phyloP scores from a whole-genome alignment of 1,140 invertebrate genomes.

The Aphaenogaster floridana region DNA sequence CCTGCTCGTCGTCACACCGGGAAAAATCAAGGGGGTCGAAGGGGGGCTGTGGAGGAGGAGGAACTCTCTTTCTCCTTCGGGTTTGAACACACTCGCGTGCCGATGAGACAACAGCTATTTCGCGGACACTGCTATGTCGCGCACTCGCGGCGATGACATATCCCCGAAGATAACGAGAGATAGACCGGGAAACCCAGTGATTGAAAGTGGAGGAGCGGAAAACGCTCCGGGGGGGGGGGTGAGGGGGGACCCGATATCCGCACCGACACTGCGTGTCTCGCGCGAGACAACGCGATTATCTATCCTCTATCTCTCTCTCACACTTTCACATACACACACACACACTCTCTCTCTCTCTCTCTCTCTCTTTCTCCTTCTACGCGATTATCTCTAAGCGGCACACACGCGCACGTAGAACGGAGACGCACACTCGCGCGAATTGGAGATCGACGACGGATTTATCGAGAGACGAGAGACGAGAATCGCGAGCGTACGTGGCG shows the following conservation, averaged over 20 bases:
- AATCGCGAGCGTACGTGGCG: conserved; percentile 21
- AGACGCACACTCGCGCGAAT: conserved; percentile 5
- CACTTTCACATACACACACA: neutral
- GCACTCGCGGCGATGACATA: conserved; percentile 14
- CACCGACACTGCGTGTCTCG: conserved; percentile 28
- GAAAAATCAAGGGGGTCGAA: neutral
- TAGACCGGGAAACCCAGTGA: neutral
- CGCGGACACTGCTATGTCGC: conserved; percentile 11
- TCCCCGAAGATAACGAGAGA: neutral
- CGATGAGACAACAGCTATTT: neutral
- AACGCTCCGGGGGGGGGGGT: neutral
- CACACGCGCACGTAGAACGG: neutral
- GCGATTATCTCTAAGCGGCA: conserved; percentile 1
- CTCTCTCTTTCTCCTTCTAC: neutral
- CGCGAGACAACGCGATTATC: conserved; percentile 33
- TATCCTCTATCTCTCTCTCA: neutral
- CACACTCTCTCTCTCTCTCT: neutral
- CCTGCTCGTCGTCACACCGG: conserved; percentile 58
- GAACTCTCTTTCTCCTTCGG: neutral
- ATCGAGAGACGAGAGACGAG: neutral
- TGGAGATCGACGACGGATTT: neutral
- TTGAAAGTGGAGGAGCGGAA: neutral
- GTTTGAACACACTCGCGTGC: conserved; percentile 1
- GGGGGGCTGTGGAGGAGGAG: neutral
- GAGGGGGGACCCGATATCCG: neutral